Evolutionary conservation across 1,140 invertebrate genomes (phyloP).

Genomic region (Drosophila oshimai): DNA sequence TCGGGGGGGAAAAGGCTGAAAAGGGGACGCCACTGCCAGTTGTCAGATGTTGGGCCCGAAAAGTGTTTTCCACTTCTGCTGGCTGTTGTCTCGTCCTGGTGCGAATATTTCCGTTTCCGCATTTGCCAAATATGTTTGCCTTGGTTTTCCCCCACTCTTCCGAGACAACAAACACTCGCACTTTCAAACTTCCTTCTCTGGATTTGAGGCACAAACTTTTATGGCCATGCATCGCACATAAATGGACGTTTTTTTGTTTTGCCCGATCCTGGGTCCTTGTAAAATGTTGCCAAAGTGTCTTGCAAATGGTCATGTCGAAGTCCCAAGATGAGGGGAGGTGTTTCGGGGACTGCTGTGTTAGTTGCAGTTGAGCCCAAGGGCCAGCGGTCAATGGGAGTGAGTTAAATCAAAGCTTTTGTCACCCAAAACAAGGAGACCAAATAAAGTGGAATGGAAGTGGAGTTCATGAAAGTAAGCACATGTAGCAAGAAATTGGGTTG

Average conservation of each 20-base stretch:
- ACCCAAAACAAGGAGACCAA: neutral
- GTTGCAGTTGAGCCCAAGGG: slow-evolving; percentile 13
- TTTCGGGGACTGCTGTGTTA: slow-evolving; percentile 1
- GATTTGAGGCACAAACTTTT: slow-evolving; percentile 58
- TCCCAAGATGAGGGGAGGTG: slow-evolving; percentile 1
- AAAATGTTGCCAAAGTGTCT: slow-evolving; percentile 56
- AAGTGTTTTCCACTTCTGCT: slow-evolving; percentile 37
- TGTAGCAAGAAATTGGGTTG: neutral
- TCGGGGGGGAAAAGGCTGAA: neutral
- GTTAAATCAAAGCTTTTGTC: slow-evolving; percentile 42
- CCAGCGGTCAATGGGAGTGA: slow-evolving; percentile 28
- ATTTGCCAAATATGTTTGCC: slow-evolving; percentile 77
- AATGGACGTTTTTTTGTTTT: slow-evolving; percentile 74
- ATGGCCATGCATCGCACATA: slow-evolving; percentile 75
- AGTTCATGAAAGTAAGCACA: slow-evolving; percentile 7
- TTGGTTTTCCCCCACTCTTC: slow-evolving; percentile 23
- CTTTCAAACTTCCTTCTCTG: slow-evolving; percentile 62
- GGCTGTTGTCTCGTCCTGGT: slow-evolving; percentile 69
- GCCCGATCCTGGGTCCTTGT: slow-evolving; percentile 29
- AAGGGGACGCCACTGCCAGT: slow-evolving; percentile 13
- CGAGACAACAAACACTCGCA: slow-evolving; percentile 69
- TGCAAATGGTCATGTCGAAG: slow-evolving; percentile 53
- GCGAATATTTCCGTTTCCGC: slow-evolving; percentile 78
- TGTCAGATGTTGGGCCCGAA: slow-evolving; percentile 64
- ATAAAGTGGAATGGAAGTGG: neutral